Evolutionary conservation across 2,888 invertebrate species (phyloP).

Genomic region (Andrena flavipes): DNA sequence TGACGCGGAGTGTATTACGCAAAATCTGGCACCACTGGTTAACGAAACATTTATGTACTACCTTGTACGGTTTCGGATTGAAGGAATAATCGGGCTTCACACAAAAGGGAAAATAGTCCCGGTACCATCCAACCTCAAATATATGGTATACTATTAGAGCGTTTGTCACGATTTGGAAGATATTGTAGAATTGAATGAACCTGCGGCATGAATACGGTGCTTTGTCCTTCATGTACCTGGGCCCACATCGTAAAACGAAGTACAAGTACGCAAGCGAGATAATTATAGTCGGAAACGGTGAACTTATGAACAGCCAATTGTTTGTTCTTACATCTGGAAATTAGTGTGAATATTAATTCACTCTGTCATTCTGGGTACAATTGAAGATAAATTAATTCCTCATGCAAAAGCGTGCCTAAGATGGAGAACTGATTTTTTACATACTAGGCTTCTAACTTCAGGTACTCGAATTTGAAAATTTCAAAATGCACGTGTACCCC

Average conservation of each 20-base stretch:
- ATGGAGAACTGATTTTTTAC: too few species aligned
- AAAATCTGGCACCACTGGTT: background rate
- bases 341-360: too few species aligned
- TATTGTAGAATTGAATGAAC: conserved; percentile 91
- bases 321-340: background rate
- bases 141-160: conserved; percentile 87
- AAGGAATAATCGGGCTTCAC: background rate
- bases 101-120: background rate
- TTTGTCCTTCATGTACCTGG: conserved; percentile 89
- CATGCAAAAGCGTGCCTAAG: too few species aligned
- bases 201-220: conserved; percentile 88
- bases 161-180: conserved; percentile 87
- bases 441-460: too few species aligned
- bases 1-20: too few species aligned
- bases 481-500: too few species aligned
- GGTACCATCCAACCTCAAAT: conserved; percentile 71
- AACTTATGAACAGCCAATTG: conserved; percentile 68
- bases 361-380: too few species aligned
- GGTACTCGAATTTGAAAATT: too few species aligned
- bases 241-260: conserved; percentile 87
- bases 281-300: conserved; percentile 86
- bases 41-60: background rate
- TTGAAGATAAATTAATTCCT: too few species aligned
- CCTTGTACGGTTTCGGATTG: background rate
- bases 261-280: conserved; percentile 86